Conservation (phyloP, 2,888 invertebrate species). For the Macaria liturata region DNA sequence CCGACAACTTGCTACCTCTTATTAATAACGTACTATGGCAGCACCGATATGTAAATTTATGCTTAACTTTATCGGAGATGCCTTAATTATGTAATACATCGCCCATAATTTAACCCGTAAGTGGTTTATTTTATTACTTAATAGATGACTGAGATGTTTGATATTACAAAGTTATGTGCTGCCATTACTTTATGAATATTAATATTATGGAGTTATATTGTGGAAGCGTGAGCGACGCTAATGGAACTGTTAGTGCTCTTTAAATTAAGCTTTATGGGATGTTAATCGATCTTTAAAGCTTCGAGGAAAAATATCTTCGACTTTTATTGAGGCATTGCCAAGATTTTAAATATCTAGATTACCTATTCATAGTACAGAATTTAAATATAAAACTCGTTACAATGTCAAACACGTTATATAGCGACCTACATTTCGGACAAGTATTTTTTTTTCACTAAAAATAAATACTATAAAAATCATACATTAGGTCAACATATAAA, state of each 20-base stretch:
- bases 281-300: slow-evolving; percentile 20
- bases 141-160: slow-evolving; percentile 34
- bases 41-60: slow-evolving; percentile 67
- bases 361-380: not conserved
- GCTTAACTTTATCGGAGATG: slow-evolving; percentile 65
- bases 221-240: slow-evolving; percentile 13
- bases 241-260: slow-evolving; percentile 21
- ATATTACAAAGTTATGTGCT: slow-evolving; percentile 31
- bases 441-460: too few relatives aligned
- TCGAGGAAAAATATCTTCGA: slow-evolving; percentile 11
- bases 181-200: slow-evolving; percentile 20
- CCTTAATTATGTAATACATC: slow-evolving; percentile 59
- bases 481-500: too few relatives aligned
- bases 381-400: too few relatives aligned
- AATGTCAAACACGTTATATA: too few relatives aligned
- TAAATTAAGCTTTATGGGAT: slow-evolving; percentile 21
- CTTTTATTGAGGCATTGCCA: slow-evolving; percentile 23
- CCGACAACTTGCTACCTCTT: slow-evolving; percentile 60
- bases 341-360: slow-evolving; percentile 8
- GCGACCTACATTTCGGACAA: too few relatives aligned
- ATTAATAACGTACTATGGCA: slow-evolving; percentile 64
- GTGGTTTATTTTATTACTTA: slow-evolving; percentile 43
- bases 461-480: too few relatives aligned
- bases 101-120: slow-evolving; percentile 48
- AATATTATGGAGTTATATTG: slow-evolving; percentile 13